phyloP scores from a whole-genome alignment of 2,888 invertebrate genomes.

The Spodoptera exigua region DNA sequence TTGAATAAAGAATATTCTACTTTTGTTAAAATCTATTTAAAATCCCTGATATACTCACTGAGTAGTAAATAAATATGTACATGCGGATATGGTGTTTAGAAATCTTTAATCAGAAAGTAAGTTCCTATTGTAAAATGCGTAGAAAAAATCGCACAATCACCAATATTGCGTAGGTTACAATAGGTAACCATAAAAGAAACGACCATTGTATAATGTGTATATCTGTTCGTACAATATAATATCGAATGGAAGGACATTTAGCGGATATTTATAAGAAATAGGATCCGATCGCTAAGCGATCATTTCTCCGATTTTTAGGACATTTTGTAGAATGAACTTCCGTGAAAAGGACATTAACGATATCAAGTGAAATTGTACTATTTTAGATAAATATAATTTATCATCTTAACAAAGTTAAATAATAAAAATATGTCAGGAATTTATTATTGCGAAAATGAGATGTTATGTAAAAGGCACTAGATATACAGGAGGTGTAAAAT shows the following conservation, averaged over 20 bases:
- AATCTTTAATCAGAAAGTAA: neutral
- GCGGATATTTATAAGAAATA: slow-evolving; percentile 30
- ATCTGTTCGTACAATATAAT: slow-evolving; percentile 16
- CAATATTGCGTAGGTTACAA: slow-evolving; percentile 12
- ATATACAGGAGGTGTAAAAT: too few species aligned
- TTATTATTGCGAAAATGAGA: neutral
- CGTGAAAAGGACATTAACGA: slow-evolving; percentile 30
- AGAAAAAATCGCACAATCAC: slow-evolving; percentile 14
- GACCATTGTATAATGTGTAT: slow-evolving; percentile 18
- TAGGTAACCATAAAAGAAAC: slow-evolving; percentile 7
- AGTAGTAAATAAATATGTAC: too few species aligned
- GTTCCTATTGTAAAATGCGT: neutral
- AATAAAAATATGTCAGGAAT: slow-evolving; percentile 5
- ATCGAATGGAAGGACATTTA: slow-evolving; percentile 24
- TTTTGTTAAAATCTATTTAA: too few species aligned
- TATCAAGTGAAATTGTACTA: slow-evolving; percentile 25
- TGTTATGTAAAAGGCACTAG: neutral
- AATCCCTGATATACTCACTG: too few species aligned
- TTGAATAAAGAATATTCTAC: too few species aligned
- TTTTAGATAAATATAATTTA: slow-evolving; percentile 20
- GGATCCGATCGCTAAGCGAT: slow-evolving; percentile 23
- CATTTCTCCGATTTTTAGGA: slow-evolving; percentile 31
- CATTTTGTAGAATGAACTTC: slow-evolving; percentile 33
- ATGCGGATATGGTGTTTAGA: neutral
- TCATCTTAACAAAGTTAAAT: slow-evolving; percentile 3